Evolutionary conservation across 2,113 vertebrate genomes (phyloP).

Genomic region (Chlamydotis undulata): DNA sequence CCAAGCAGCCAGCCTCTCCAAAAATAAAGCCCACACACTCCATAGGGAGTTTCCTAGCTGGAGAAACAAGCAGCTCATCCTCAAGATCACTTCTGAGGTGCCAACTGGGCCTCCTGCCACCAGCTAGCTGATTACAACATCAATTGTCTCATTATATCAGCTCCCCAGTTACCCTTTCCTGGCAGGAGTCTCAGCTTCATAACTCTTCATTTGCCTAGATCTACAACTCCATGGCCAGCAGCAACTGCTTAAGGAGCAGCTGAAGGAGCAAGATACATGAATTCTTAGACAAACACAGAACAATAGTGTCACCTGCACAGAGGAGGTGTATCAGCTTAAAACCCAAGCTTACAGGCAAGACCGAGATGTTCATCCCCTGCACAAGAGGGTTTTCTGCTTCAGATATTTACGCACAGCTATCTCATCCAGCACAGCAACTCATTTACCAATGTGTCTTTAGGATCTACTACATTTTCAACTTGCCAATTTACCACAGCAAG

Average conservation of each 20-base stretch:
- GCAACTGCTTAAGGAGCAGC: neutral
- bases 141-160: neutral
- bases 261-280: neutral
- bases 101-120: neutral
- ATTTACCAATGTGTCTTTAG: neutral
- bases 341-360: neutral
- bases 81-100: neutral
- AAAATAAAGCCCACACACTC: neutral
- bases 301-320: neutral
- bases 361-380: rapidly evolving
- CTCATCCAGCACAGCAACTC: neutral
- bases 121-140: neutral
- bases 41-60: neutral
- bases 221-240: neutral
- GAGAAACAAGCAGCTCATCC: neutral
- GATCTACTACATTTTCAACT: neutral
- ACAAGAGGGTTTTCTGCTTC: neutral
- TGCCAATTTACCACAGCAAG: neutral
- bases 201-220: neutral
- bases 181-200: neutral
- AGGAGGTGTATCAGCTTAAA: rapidly evolving
- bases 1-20: neutral
- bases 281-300: neutral
- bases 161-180: neutral
- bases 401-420: neutral